A percentile compares a stretch with the other conserved stretches of the same genome.
These are phyloP conservation scores for Epinephelus moara DNA, from an alignment of 2,113 vertebrate species.

Conservation along the genomic window DNA sequence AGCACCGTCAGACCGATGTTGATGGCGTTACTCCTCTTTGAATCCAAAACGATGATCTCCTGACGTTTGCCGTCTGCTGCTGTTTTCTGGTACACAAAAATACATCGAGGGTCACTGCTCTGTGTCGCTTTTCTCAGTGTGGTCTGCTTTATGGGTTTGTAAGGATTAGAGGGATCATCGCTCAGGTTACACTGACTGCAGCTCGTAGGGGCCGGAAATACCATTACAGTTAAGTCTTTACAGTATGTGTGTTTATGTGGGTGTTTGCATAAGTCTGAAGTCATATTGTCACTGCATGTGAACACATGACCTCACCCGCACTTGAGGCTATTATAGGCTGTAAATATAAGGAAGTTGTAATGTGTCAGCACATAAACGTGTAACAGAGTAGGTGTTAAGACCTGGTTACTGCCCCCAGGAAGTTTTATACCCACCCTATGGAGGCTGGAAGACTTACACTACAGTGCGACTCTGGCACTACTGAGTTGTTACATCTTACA, in stretches of 20 bases:
- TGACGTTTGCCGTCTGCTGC: constrained; percentile 95
- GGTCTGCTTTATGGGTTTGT: constrained; percentile 52
- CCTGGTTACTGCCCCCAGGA: constrained; percentile 6
- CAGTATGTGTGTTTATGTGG: neutral
- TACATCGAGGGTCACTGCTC: constrained; percentile 23
- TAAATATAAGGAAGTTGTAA: constrained; percentile 38
- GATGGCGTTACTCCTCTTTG: constrained; percentile 97
- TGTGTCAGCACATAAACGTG: constrained; percentile 34
- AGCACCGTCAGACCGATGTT: constrained; percentile 97
- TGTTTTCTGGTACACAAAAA: constrained; percentile 87
- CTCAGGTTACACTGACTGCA: constrained; percentile 38
- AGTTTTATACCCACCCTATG: constrained; percentile 12
- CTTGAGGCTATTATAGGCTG: constrained; percentile 13
- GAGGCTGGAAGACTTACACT: neutral
- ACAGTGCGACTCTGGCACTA: neutral
- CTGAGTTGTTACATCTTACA: neutral
- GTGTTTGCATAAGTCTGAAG: neutral
- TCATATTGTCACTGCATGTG: constrained; percentile 13
- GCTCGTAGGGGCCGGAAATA: constrained; percentile 49
- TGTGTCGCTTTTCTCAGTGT: neutral
- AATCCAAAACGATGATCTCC: constrained; percentile 96
- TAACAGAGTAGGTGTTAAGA: constrained; percentile 50
- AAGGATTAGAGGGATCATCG: constrained; percentile 44
- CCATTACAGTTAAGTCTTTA: neutral
- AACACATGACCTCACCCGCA: constrained; percentile 34